Evolutionary conservation across 1,140 invertebrate species (phyloP), one percentile per base, ranked within the genome.

Genomic region (Parasteatoda tepidariorum): DNA sequence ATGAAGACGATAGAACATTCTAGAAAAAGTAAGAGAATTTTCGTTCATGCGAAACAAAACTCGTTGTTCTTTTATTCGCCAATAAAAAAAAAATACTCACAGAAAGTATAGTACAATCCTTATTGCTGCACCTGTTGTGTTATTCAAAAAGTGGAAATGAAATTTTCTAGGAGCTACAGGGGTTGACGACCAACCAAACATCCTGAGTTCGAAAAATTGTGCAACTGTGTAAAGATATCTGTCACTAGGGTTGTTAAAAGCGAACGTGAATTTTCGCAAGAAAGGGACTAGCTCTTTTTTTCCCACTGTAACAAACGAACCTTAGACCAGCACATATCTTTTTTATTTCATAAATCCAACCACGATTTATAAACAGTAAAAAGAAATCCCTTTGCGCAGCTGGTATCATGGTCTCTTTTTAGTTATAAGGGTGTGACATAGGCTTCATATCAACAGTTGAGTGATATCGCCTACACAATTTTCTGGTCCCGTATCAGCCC

Each of bases 351-450:
- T 22, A n/a, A 24, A n/a, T 18, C 18, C 57, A 9, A 59, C n/a
- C n/a, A 59, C 57, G n/a, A 59, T 59, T 59, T 59, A 59, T 59
- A 59, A 59, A 59, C n/a, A 59, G 57, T n/a, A 26, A 59, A 59
- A 59, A 26, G 24, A 59, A 59, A 59, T 24, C 24, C 24, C 57
- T n/a, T 59, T 59, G n/a, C 57, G 24, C 57, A 59, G 57, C 57
- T 59, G 57, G 57, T 26, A n/a, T 24, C 57, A n/a, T 59, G 24
- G 57, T 4, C 24, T 59, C 57, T 26, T 26, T 59, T 59, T 59
- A 9, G 13, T n/a, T 18, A 9, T 13, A 22, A 59, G n/a, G 57
- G 57, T 59, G 57, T 59, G 57, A 59, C 57, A 59, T 48, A 9
- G 9, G 9, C 57, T 59, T 18, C 57, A 59, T 59, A 59, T 59